A percentile compares a stretch with the other conserved stretches of the same genome.
These are phyloP conservation scores for Paratrypauchen microcephalus DNA, from an alignment of 2,797 vertebrate species.

Conservation along the genomic window DNA sequence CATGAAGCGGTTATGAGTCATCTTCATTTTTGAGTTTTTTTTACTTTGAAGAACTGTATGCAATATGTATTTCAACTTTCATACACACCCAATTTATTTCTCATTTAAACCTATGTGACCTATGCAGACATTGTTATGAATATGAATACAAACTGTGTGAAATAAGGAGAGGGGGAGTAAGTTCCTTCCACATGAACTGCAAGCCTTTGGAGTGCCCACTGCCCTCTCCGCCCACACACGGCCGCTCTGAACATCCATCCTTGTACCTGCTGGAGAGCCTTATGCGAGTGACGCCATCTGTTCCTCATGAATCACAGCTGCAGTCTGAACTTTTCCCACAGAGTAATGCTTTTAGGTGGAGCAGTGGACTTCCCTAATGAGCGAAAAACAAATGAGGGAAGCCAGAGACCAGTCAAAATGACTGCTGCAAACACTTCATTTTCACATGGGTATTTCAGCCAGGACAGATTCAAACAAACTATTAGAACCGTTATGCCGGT, in stretches of 20 bases:
- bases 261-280: slow-evolving; percentile 62
- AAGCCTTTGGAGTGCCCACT: slow-evolving; percentile 36
- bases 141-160: slow-evolving; percentile 10
- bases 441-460: slow-evolving; percentile 36
- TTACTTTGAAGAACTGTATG: background rate
- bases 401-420: slow-evolving; percentile 27
- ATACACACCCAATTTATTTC: background rate
- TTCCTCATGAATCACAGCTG: slow-evolving; percentile 66
- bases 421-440: slow-evolving; percentile 48
- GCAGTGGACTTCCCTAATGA: slow-evolving; percentile 61
- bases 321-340: slow-evolving; percentile 46
- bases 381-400: slow-evolving; percentile 51
- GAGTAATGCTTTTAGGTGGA: slow-evolving; percentile 56
- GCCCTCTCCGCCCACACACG: slow-evolving; percentile 58
- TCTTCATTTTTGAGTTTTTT: background rate
- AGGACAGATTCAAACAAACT: background rate
- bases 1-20: background rate
- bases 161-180: slow-evolving; percentile 7
- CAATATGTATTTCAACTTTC: background rate
- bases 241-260: slow-evolving; percentile 59
- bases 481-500: background rate
- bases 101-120: slow-evolving; percentile 13
- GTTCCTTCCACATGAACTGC: slow-evolving; percentile 26
- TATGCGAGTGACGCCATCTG: slow-evolving; percentile 71
- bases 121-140: slow-evolving; percentile 17